Conservation (phyloP, 2,113 vertebrate genomes). For the Plotosus lineatus region DNA sequence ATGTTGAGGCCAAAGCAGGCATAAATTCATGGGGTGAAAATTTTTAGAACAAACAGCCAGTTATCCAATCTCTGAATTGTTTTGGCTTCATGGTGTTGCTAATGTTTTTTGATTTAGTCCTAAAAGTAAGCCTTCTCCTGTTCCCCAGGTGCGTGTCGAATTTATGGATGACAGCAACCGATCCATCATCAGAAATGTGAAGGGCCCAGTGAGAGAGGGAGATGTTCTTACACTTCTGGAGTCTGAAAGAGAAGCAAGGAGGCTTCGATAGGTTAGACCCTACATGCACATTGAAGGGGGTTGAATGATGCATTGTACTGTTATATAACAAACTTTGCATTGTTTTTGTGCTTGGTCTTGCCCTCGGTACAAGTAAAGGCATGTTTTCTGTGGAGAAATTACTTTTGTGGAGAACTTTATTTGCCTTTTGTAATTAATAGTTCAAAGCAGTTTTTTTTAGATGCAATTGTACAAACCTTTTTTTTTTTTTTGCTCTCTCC, state of each 20-base stretch:
- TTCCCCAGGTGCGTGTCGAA: slow-evolving; percentile 87
- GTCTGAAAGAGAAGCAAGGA: slow-evolving; percentile 92
- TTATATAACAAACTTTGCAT: no score
- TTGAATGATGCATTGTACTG: no score
- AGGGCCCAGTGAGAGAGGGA: slow-evolving; percentile 93
- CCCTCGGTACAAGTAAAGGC: no score
- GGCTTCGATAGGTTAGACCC: slow-evolving; percentile 75
- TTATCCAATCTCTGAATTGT: no score
- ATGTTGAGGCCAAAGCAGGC: no score
- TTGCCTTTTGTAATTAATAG: background rate
- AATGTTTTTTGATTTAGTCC: background rate
- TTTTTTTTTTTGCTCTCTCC: background rate
- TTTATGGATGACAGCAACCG: slow-evolving; percentile 98
- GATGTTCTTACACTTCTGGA: slow-evolving; percentile 96
- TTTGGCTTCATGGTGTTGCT: background rate
- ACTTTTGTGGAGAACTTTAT: no score
- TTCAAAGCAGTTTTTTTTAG: background rate
- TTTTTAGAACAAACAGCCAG: no score
- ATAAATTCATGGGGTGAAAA: background rate
- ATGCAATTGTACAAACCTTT: background rate
- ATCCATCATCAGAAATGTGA: slow-evolving; percentile 97
- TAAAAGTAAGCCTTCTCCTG: background rate
- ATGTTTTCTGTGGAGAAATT: no score
- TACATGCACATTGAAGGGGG: background rate
- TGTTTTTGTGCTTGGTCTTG: no score